Base-by-base conservation (phyloP, 1,140 invertebrate species). In the Drosophila gunungcola region DNA sequence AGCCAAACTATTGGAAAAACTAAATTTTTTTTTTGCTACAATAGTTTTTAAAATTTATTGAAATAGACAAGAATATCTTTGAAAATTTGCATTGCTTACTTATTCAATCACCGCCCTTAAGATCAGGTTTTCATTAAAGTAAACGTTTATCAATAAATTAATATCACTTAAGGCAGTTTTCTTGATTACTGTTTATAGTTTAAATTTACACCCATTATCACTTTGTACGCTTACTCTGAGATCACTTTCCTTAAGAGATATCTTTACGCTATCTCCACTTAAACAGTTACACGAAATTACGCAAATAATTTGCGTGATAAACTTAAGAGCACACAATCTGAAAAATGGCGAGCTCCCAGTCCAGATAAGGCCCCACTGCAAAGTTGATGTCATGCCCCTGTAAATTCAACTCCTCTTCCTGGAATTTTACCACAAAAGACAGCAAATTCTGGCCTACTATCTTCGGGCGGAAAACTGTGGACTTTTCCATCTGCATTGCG, bases 401-500 rank as follows among this genome's bases (percentile, higher is more conserved):
- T 21, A 43, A 38, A 6, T 32, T 32, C 29, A 52, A 39, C 9
- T 48, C 56, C 49, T 16, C 27, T 27, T 48, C 36, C 9, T 32
- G 12, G 42, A 43, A 49, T 42, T 60, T 70, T 75, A 60, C 62
- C 55, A 67, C 58, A 38, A 62, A 68, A 68, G 57, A 68, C 16
- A 45, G 54, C 29, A 13, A 60, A 48, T 68, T 58, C 32, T 73
- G 39, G 38, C 43, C 29, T 9, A 29, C 54, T 76, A 55, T 53
- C 74, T 61, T 52, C 13, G 74, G 53, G 48, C 45, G 65, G 49
- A 76, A 54, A 69, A 58, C 39, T 13, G 21, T 54, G 51, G 62
- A 21, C 45, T 49, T 74, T 76, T 57, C 62, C 83, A 61, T 80
- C 62, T 57, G 83, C 75, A 83, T 86, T 82, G 83, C 83, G 83